phyloP scores from a whole-genome alignment of 2,113 vertebrate genomes.

The Chamaetylas fuelleborni region DNA sequence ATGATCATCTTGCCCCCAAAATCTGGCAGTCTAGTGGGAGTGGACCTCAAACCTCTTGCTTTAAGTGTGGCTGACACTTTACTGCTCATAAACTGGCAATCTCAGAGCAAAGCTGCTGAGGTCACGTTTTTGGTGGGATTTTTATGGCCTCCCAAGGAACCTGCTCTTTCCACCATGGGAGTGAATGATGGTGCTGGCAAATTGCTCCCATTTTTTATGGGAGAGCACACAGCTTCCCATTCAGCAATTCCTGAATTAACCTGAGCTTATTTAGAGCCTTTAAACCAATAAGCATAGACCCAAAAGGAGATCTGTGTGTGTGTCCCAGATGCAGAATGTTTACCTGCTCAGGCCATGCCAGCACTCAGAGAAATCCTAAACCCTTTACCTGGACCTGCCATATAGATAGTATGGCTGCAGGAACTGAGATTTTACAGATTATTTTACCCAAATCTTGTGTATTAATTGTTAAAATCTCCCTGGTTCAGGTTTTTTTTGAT shows the following conservation, averaged over 20 bases:
- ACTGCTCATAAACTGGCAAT: neutral
- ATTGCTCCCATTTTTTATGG: neutral
- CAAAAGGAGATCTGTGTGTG: neutral
- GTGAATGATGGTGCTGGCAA: neutral
- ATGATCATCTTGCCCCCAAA: neutral
- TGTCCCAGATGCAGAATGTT: neutral
- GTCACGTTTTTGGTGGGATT: neutral
- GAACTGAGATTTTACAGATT: neutral
- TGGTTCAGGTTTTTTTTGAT: neutral
- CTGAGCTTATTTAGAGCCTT: neutral
- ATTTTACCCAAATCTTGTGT: neutral
- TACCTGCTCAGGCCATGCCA: fast-evolving
- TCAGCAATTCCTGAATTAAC: neutral
- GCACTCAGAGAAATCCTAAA: neutral
- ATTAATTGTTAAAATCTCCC: neutral
- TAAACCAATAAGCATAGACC: neutral
- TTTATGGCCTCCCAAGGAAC: neutral
- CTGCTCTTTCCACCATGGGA: neutral
- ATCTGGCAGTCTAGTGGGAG: neutral
- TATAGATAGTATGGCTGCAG: neutral
- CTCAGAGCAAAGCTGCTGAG: neutral
- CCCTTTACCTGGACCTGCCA: neutral
- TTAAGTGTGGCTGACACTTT: neutral
- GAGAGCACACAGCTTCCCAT: neutral
- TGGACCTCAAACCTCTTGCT: neutral